Base-by-base conservation (phyloP, 2,113 vertebrate genomes). In the Sinosuthora webbiana region DNA sequence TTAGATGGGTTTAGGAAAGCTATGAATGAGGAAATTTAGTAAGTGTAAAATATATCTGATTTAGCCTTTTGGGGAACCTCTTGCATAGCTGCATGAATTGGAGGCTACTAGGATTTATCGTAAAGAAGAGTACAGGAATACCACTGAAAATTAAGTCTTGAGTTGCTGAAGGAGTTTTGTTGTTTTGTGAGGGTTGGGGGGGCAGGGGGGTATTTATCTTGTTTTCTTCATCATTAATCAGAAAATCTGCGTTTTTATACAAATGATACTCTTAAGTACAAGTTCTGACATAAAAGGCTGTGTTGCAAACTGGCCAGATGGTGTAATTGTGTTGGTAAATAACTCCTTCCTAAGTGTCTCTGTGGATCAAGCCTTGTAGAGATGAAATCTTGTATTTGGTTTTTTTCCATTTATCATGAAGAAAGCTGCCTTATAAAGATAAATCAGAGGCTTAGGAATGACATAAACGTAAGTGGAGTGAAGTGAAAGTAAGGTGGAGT, bases 1-100 rank as follows among this genome's bases (percentile, higher is more conserved):
- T 94, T 67, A 65, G 59, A 50, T 80, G 30, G 17, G 7, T 85
- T 93, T 93, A 90, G 67, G 64, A 88, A 88, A 92, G 33, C 55
- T 88, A 52, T 95, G 90, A 93, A 95, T 94, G 82, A 94, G 65
- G 65, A 84, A 50, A 89, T 71, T 77, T 41, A 86, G 24, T 63
- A 90, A 57, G 23, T 75, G 75, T 88, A 52, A 92, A 92, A 63
- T 57, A 24, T 7, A 49, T 70, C 57, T 89, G 57, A 50, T 86
- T 52, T 95, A 91, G 55, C 31, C 56, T 92, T 52, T 78, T 77
- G 19, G 19, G 59, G 59, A 85, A 63, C 57, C 52, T 94, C 25
- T 85, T 28, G 30, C 11, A 24, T 80, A 76, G 64, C 42, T 91
- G 42, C 4, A 1, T 60, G 60, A 63, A 27, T 42, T 64, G 64